These are phyloP conservation scores for Astatoreochromis straeleni DNA, from an alignment of 2,113 vertebrate species.

Conservation along the genomic window DNA sequence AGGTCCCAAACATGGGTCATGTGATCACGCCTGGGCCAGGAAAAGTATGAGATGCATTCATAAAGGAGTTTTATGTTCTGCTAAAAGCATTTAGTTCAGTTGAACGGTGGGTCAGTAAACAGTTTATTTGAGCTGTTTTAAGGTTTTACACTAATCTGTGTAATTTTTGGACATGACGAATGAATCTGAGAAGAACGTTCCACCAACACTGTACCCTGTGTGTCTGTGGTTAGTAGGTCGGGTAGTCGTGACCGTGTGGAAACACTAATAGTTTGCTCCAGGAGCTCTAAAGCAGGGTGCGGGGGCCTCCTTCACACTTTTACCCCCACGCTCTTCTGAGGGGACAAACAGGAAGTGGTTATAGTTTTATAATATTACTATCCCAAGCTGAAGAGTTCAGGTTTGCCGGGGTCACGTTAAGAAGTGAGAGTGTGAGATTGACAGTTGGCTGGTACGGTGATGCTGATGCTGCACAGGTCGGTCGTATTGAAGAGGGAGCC, in stretches of 20 bases:
- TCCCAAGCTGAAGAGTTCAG: not conserved
- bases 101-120: not conserved
- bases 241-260: accelerated
- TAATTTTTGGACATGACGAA: not conserved
- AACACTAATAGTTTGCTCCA: not conserved
- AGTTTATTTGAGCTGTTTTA: not conserved
- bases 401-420: not conserved
- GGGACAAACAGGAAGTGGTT: not conserved
- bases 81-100: not conserved
- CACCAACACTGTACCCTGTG: not conserved
- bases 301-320: not conserved
- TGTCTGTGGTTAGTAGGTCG: not conserved
- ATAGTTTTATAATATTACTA: not conserved
- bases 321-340: not conserved
- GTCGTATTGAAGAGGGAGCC: not conserved
- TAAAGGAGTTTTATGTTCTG: not conserved
- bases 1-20: not conserved
- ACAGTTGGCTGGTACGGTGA: not conserved
- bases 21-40: not conserved
- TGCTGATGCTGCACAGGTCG: not conserved
- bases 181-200: not conserved
- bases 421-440: not conserved
- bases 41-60: not conserved
- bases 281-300: not conserved
- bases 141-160: not conserved